Base-by-base conservation (phyloP, 1,140 invertebrate species). In the Capitella teleta region DNA sequence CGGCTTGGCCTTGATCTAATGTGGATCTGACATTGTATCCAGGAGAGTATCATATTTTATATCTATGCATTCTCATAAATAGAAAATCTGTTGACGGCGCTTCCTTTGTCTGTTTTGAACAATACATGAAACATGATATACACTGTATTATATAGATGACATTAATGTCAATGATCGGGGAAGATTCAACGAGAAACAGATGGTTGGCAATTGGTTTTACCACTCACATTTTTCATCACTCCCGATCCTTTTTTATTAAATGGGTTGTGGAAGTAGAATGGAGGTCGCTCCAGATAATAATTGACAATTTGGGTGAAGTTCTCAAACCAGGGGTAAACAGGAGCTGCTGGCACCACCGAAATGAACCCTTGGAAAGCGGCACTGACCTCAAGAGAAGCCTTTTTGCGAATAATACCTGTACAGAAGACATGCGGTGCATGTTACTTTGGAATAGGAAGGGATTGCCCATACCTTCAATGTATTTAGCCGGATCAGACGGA, bases 341-440 rank as follows among this genome's bases (percentile, higher is more conserved):
- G 63, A 1, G 63, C 56, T 0, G 66, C 64, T 37, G 61, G 59
- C 21, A 62, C 57, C n/a, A 68, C 57, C 2, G 61, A 57, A 1
- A 67, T 54, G 52, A 64, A 68, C 53, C 63, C 59, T 28, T 58
- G 51, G 52, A 61, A 67, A 0, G 66, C 61, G 32, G 55, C 50
- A 16, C 16, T n/a, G 4, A 19, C 28, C 10, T 46, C 41, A 23
- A 5, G 21, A 14, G 19, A 28, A 43, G 24, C 26, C 5, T 26
- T 10, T 16, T 14, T 43, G 8, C n/a, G 30, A 10, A 10, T 32
- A 8, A 32, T 32, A 10, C 30, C 30, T 32, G 8, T 32, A 32
- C n/a, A 8, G 30, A 32, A 10, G 8, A n/a, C 8, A 10, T 10
- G 30, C 30, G 30, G n/a, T n/a, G 30, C 30, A n/a, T 32, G 8